Base-by-base conservation (phyloP, 2,113 vertebrate species). In the Panurus biarmicus region DNA sequence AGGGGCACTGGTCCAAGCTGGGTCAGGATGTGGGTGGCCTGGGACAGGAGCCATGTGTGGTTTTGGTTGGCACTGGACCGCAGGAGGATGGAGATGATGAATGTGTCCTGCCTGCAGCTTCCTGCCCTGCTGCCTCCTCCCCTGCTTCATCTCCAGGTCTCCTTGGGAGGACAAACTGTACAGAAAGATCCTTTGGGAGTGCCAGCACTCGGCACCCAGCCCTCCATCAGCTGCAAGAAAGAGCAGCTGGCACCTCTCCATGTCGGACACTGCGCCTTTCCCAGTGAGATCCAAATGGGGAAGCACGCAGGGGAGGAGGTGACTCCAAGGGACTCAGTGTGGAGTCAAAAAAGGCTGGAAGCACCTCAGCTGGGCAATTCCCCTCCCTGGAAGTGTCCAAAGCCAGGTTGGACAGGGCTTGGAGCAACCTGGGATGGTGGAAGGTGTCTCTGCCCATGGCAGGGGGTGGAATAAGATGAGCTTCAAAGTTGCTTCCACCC, bases 131-230 rank as follows among this genome's bases (percentile, higher is more conserved):
- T 88, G 53, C 28, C 53, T 56, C 69, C 40, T 62, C 53, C 91
- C 44, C 82, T 77, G 18, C 38, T 54, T 38, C 90, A 73, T 76
- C 70, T 75, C 84, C 93, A 65, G 45, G 11, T 57, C 69, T 77
- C 81, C 73, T 85, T 79, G 74, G 35, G 77, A 95, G 81, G 71
- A 93, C 58, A 89, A 28, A 90, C 3, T 61, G 76, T 70, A 53
- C 70, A 48, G 87, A 20, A 75, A 87, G 9, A 56, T 64, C 89
- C 48, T 69, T 6, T 62, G 67, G 88, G 66, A 89, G 42, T 5
- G 18, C 71, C 91, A 89, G 82, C 19, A 6, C 51, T 91, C 2
- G 3, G 84, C 95, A 77, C 54, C 54, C 84, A 87, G 77, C 80
- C 66, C 69, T 87, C 24, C 11, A 3, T 47, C 58, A 40, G 35